Evolutionary conservation across 2,797 vertebrate species (phyloP).

Genomic region (Sandelia bainsii): DNA sequence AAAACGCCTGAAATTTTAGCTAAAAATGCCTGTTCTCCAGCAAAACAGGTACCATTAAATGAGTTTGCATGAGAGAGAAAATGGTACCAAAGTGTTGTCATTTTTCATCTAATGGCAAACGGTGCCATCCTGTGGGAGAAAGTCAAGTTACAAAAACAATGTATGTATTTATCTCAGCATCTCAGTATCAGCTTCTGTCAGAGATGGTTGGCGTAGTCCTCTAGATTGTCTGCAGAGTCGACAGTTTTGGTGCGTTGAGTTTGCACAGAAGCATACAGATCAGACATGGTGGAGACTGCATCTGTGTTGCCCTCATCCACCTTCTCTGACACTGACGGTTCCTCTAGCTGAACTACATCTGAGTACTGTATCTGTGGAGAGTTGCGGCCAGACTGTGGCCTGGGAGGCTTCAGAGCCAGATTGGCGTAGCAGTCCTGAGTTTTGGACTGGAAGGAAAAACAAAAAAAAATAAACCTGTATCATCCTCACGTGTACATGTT

Average conservation of each 20-base stretch:
- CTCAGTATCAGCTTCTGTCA: conserved; percentile 40
- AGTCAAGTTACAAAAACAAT: conserved; percentile 5
- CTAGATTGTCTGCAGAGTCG: conserved; percentile 36
- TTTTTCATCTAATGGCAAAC: conserved; percentile 20
- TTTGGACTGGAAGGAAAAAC: conserved; percentile 45
- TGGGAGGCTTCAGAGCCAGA: conserved; percentile 77
- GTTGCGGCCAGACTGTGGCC: conserved; percentile 54
- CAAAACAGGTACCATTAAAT: conserved; percentile 11
- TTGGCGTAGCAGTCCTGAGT: conserved; percentile 82
- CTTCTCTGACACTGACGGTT: conserved; percentile 29
- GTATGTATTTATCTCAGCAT: neutral
- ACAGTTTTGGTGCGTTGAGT: conserved; percentile 72
- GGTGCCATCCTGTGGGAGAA: conserved; percentile 57
- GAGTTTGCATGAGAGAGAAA: neutral
- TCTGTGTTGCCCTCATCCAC: conserved; percentile 53
- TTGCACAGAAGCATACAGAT: conserved; percentile 83
- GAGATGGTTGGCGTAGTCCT: conserved; percentile 81
- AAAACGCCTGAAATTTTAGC: neutral
- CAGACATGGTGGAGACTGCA: conserved; percentile 65
- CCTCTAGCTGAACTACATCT: conserved; percentile 52
- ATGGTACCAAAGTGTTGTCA: neutral
- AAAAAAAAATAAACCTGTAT: conserved; percentile 7
- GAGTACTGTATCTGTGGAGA: conserved; percentile 76
- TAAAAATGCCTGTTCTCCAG: neutral
- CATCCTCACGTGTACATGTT: neutral